Base-by-base conservation (phyloP, 2,888 invertebrate species). In the Rhodophaea formosa region DNA sequence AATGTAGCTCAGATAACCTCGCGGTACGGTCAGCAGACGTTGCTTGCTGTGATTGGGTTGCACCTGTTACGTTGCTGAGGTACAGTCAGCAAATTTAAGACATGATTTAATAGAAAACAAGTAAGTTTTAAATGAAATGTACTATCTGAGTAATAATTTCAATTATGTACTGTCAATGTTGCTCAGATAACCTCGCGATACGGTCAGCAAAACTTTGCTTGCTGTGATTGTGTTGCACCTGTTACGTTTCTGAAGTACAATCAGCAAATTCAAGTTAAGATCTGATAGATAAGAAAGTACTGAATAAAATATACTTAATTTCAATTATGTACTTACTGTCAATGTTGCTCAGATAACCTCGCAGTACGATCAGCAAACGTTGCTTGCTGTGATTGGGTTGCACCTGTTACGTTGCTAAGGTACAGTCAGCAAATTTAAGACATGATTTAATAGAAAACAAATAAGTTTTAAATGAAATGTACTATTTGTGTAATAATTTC, bases 241-340 rank as follows among this genome's bases (percentile, higher is more conserved):
- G n/a, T n/a, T n/a, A n/a, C n/a, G n/a, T n/a, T n/a, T n/a, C n/a
- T n/a, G n/a, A n/a, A n/a, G n/a, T n/a, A n/a, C n/a, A n/a, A n/a
- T n/a, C n/a, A n/a, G n/a, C n/a, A n/a, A n/a, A n/a, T n/a, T n/a
- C n/a, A n/a, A n/a, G n/a, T n/a, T n/a, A n/a, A n/a, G n/a, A n/a
- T n/a, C n/a, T n/a, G n/a, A n/a, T n/a, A n/a, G n/a, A n/a, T n/a
- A n/a, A n/a, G n/a, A n/a, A n/a, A n/a, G n/a, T n/a, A n/a, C n/a
- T n/a, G n/a, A n/a, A n/a, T n/a, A n/a, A n/a, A n/a, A n/a, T n/a
- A n/a, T n/a, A n/a, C n/a, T n/a, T 83, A 82, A 79, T 83, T 86
- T 84, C 84, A 85, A 86, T 86, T 86, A 86, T 77, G 75, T 79
- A 78, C n/a, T n/a, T n/a, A n/a, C 81, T 84, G 86, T 81, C 85